phyloP scores from a whole-genome alignment of 2,797 vertebrate species.

The Notolepis coatsorum region DNA sequence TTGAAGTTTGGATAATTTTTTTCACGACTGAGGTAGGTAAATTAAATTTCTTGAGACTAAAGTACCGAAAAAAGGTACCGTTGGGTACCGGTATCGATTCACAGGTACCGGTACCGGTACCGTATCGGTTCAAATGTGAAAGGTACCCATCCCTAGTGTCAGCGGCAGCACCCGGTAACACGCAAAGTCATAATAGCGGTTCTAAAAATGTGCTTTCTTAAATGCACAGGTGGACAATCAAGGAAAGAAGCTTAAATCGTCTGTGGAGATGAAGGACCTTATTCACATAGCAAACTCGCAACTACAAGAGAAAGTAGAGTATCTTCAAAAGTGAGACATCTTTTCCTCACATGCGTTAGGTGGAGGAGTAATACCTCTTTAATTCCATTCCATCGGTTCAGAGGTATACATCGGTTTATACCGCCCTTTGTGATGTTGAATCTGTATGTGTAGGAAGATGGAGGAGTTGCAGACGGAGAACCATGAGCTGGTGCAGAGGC shows the following conservation, averaged over 20 bases:
- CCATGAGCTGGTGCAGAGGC: slow-evolving; percentile 80
- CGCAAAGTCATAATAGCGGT: background rate
- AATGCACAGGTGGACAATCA: slow-evolving; percentile 71
- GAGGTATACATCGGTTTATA: background rate
- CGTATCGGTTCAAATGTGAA: too few relatives aligned
- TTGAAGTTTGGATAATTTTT: too few relatives aligned
- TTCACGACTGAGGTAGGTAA: too few relatives aligned
- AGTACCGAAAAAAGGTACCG: too few relatives aligned
- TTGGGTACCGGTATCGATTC: too few relatives aligned
- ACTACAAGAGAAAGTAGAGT: slow-evolving; percentile 79
- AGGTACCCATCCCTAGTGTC: too few relatives aligned
- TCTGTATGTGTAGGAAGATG: slow-evolving; percentile 72
- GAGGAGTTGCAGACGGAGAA: slow-evolving; percentile 84
- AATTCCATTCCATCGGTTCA: background rate
- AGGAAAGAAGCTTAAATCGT: slow-evolving; percentile 62
- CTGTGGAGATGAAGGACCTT: slow-evolving; percentile 70
- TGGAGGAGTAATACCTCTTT: too few relatives aligned
- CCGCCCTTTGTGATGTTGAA: background rate
- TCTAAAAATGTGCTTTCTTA: slow-evolving; percentile 15
- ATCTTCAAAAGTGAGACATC: slow-evolving; percentile 81
- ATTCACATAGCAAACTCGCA: slow-evolving; percentile 79
- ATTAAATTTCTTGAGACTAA: too few relatives aligned
- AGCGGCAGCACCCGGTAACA: rapidly evolving
- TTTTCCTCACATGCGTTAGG: too few relatives aligned
- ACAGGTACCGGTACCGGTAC: too few relatives aligned